These are phyloP conservation scores for Thamnophis elegans DNA, from an alignment of 2,797 vertebrate genomes.

Conservation along the genomic window DNA sequence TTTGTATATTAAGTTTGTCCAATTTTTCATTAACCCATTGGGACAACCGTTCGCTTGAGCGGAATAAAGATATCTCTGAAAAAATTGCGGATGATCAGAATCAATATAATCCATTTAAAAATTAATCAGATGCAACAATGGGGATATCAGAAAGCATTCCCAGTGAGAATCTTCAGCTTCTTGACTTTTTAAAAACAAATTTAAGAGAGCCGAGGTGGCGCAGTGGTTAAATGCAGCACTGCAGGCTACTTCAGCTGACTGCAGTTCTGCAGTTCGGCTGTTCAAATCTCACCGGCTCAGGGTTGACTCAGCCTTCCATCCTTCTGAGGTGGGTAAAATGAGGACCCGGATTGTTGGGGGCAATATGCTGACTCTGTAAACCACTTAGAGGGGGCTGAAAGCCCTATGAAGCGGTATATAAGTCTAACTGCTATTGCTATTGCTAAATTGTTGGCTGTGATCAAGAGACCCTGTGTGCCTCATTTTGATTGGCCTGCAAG, in stretches of 20 bases:
- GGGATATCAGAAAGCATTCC: not conserved
- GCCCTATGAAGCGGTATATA: too few relatives aligned
- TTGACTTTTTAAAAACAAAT: not conserved
- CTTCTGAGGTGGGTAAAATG: too few relatives aligned
- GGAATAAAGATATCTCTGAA: not conserved
- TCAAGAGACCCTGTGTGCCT: not conserved
- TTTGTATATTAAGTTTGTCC: not conserved
- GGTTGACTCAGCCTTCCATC: too few relatives aligned
- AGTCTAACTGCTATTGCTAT: too few relatives aligned
- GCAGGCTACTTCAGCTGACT: too few relatives aligned
- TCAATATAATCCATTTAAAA: slow-evolving; percentile 62
- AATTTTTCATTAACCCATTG: slow-evolving; percentile 53
- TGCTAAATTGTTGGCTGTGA: not conserved
- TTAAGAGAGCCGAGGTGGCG: too few relatives aligned
- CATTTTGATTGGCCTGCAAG: not conserved
- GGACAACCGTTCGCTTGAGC: not conserved
- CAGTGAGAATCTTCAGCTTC: not conserved
- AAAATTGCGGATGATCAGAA: slow-evolving; percentile 45
- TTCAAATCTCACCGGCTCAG: too few relatives aligned
- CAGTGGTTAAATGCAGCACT: too few relatives aligned
- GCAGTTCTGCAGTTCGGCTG: too few relatives aligned
- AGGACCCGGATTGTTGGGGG: too few relatives aligned
- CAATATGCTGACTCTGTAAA: too few relatives aligned
- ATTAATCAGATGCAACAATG: slow-evolving; percentile 52
- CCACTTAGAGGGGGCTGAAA: too few relatives aligned